Percentiles rank a stretch among this genome's conserved stretches.
Evolutionary conservation across 2,113 vertebrate species (phyloP).

Genomic region (Pyrgilauda ruficollis): DNA sequence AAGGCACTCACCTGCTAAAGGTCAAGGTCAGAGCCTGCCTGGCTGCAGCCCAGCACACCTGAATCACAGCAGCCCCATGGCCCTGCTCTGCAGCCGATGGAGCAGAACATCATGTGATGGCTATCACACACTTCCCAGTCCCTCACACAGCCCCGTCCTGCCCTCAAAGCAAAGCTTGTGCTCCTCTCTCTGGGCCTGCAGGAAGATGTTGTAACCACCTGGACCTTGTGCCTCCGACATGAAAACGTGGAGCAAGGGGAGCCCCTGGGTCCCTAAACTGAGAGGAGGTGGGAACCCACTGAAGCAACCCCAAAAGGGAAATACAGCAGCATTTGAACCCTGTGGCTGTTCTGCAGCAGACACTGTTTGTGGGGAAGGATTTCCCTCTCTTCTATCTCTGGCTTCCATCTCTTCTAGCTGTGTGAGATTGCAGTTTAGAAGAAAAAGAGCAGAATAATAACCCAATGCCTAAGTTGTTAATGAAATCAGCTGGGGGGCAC

Average conservation of each 20-base stretch:
- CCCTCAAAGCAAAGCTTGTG: background rate
- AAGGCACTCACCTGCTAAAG: background rate
- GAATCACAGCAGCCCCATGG: conserved; percentile 7
- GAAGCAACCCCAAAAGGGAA: background rate
- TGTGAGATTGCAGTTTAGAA: background rate
- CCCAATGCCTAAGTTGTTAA: background rate
- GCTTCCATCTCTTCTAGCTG: background rate
- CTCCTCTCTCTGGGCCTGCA: background rate
- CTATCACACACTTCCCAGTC: background rate
- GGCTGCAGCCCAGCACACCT: background rate
- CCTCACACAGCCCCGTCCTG: background rate
- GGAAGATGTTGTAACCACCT: background rate
- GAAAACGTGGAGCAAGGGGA: rapidly evolving
- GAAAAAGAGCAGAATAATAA: background rate
- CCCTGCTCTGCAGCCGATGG: background rate
- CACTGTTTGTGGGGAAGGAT: background rate
- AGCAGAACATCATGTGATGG: conserved; percentile 52
- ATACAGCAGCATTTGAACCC: background rate
- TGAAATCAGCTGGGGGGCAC: background rate
- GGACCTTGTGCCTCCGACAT: background rate
- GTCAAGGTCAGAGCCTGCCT: conserved; percentile 37
- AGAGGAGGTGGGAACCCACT: background rate
- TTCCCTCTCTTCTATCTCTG: background rate
- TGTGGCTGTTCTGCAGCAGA: background rate
- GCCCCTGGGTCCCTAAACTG: background rate